Conservation (phyloP, 2,797 vertebrate genomes). For the Silurus lanzhouensis region DNA sequence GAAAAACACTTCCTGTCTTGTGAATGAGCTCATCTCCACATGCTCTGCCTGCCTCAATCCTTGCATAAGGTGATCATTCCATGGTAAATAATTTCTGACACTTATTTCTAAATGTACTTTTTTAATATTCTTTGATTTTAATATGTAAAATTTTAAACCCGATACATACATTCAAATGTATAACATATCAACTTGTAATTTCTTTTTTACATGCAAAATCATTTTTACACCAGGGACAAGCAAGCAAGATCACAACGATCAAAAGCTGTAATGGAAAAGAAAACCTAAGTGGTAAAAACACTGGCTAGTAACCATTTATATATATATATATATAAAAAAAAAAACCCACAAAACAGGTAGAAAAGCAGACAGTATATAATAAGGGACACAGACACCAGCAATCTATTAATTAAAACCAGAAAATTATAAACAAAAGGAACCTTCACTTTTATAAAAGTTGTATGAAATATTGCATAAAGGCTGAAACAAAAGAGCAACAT, state of each 20-base stretch:
- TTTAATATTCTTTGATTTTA: neutral
- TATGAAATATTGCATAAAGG: neutral
- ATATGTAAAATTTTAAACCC: neutral
- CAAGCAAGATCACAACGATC: neutral
- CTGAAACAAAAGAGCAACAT: neutral
- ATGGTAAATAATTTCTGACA: too few relatives aligned
- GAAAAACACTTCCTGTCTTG: neutral
- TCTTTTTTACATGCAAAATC: too few relatives aligned
- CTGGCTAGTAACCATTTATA: slow-evolving; percentile 66
- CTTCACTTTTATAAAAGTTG: slow-evolving; percentile 13
- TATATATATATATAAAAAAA: too few relatives aligned
- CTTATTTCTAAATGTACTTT: neutral
- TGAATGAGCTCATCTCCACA: neutral
- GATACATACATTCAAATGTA: neutral
- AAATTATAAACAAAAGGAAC: slow-evolving; percentile 33
- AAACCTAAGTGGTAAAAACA: slow-evolving; percentile 14
- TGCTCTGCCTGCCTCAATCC: neutral
- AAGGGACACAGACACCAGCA: neutral
- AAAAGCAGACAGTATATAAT: slow-evolving; percentile 41
- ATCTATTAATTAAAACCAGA: neutral
- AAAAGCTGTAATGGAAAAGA: slow-evolving; percentile 4
- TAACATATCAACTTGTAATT: too few relatives aligned
- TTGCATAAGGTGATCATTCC: neutral
- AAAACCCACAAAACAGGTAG: slow-evolving; percentile 63
- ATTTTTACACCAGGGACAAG: neutral